Evolutionary conservation across 92 coral and sea anemone genomes (phyloP), one percentile per base, ranked within the genome.

Genomic region (Parazoanthus darwini): DNA sequence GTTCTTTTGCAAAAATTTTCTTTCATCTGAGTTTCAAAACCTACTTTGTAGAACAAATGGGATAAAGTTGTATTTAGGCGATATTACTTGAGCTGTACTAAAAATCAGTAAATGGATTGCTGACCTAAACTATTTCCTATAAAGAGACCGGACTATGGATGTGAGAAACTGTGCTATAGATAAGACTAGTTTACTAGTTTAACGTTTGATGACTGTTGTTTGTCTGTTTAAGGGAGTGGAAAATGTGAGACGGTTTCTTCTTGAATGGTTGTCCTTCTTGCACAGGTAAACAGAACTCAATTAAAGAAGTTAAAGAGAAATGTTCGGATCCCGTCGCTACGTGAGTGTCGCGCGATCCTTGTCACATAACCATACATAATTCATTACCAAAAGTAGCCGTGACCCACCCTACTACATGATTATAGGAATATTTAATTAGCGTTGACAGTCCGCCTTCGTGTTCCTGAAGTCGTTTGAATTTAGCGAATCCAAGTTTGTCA

Each of bases 181-280:
- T 63, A 63, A 23, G 22, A 63, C 26, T 7, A 22, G 22, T 9
- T 58, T 15, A 20, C 66, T 63, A 20, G 5, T 63, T 23, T 2
- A 23, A 63, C 1, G n/a, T 63, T 63, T 63, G 70, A 20, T 2
- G 46, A 48, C 58, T 82, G 33, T 56, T 39, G 3, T 77, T 85
- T 44, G 68, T 54, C 23, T 74, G 36, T 82, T 85, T 16, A 83
- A 97, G 99, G 99, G 99, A 77, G 98, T 97, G 73, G 99, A 97
- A 89, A 97, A 92, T 78, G 94, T 98, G 7, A 90, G 99, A 59
- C 92, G 94, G 35, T 97, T 97, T 88, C 95, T 97, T 8, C 90
- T 97, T 50, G 99, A 97, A 79, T 97, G 99, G 99, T 74, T 97
- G 59, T 95, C 99, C 44, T 97, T 97, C 73, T 92, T 93, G 10